Evolutionary conservation across 23 tunicate genomes (phyloP).

Genomic region (Halocynthia roretzi): DNA sequence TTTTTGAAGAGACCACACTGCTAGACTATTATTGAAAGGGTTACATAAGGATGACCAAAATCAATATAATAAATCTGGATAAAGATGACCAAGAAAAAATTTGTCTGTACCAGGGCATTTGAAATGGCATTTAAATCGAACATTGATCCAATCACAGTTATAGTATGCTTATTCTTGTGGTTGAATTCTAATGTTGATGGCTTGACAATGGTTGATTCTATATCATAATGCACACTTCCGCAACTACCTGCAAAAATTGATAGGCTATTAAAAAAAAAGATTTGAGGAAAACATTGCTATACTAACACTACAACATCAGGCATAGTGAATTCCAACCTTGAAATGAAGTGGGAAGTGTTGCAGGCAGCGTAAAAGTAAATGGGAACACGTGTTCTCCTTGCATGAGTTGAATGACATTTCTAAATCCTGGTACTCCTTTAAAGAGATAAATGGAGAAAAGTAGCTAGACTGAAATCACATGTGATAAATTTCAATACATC

Average conservation of each 20-base stretch:
- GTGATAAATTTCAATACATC: background rate
- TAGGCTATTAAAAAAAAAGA: background rate
- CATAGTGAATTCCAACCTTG: constrained; percentile 17
- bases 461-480: background rate
- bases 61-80: too few relatives aligned
- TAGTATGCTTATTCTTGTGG: constrained; percentile 13
- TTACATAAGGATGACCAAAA: too few relatives aligned
- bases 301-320: background rate
- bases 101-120: constrained; percentile 24
- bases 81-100: too few relatives aligned
- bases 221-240: constrained; percentile 28
- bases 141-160: constrained; percentile 30
- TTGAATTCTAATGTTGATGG: constrained; percentile 16
- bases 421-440: background rate
- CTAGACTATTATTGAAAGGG: too few relatives aligned
- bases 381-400: constrained; percentile 34
- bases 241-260: constrained; percentile 4
- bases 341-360: constrained; percentile 31
- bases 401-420: constrained; percentile 5
- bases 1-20: too few relatives aligned
- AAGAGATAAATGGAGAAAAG: background rate
- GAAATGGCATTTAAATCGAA: constrained; percentile 28
- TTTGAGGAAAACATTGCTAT: background rate
- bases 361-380: constrained; percentile 28
- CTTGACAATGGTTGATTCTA: constrained; percentile 28